Evolutionary conservation across 2,888 invertebrate genomes (phyloP).

Genomic region (Erpobdella octoculata): DNA sequence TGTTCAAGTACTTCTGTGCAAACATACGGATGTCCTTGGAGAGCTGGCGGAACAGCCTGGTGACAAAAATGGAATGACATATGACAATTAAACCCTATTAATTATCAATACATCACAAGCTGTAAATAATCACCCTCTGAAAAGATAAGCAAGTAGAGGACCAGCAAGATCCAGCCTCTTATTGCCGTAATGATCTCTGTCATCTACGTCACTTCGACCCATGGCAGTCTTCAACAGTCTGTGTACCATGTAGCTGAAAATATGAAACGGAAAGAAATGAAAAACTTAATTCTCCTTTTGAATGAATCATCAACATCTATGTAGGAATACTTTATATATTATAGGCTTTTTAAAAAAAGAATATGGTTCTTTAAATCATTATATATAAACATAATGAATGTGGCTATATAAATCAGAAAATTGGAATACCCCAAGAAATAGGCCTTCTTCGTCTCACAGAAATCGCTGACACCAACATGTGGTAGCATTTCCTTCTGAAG

Average conservation of each 20-base stretch:
- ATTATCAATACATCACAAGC: no score
- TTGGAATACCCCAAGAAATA: conserved; percentile 90
- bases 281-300: no score
- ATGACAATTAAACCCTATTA: no score
- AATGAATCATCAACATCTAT: no score
- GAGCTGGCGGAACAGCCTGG: conserved; percentile 77
- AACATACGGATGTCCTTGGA: conserved; percentile 96
- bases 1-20: conserved; percentile 93
- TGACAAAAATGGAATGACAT: no score
- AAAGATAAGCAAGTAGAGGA: conserved; percentile 88
- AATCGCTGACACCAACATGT: conserved; percentile 97
- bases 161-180: conserved; percentile 95
- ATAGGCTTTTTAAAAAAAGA: no score
- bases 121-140: no score
- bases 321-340: no score
- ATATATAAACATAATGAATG: no score
- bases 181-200: conserved; percentile 99
- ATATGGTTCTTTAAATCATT: no score
- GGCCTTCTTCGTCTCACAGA: conserved; percentile 98
- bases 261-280: no score
- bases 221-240: conserved; percentile 83
- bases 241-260: conserved; percentile 85
- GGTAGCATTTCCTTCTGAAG: conserved; percentile 99
- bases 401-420: conserved; percentile 31
- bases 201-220: conserved; percentile 84